These are phyloP conservation scores for Falco rusticolus DNA, from an alignment of 2,797 vertebrate species.

Conservation along the genomic window DNA sequence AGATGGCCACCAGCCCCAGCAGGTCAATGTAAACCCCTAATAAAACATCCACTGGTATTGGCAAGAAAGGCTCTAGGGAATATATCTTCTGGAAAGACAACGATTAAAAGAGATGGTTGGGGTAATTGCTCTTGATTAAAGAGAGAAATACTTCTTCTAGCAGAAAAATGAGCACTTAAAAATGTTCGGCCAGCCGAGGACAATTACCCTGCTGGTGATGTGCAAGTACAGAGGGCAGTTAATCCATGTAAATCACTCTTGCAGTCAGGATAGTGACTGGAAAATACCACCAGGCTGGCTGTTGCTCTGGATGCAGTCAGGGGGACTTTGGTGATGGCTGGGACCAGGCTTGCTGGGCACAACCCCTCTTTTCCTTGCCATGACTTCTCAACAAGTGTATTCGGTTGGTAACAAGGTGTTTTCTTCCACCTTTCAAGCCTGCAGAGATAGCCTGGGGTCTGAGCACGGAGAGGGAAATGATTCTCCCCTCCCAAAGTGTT, in stretches of 20 bases:
- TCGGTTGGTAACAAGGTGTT: neutral
- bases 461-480: neutral
- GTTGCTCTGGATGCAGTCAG: neutral
- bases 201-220: neutral
- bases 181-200: neutral
- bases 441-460: neutral
- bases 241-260: neutral
- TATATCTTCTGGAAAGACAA: constrained; percentile 20
- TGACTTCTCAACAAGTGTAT: neutral
- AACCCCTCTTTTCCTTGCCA: neutral
- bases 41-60: neutral
- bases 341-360: neutral
- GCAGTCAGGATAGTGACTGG: neutral
- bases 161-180: constrained; percentile 58
- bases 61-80: constrained; percentile 3
- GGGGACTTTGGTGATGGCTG: fast-evolving
- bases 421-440: neutral
- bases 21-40: neutral
- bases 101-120: neutral
- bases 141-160: constrained; percentile 27
- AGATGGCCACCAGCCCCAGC: neutral
- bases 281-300: neutral
- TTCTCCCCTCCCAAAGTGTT: neutral
- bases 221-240: neutral
- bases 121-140: constrained; percentile 29